Conservation (phyloP, 1,140 invertebrate species). For the Sinella curviseta region DNA sequence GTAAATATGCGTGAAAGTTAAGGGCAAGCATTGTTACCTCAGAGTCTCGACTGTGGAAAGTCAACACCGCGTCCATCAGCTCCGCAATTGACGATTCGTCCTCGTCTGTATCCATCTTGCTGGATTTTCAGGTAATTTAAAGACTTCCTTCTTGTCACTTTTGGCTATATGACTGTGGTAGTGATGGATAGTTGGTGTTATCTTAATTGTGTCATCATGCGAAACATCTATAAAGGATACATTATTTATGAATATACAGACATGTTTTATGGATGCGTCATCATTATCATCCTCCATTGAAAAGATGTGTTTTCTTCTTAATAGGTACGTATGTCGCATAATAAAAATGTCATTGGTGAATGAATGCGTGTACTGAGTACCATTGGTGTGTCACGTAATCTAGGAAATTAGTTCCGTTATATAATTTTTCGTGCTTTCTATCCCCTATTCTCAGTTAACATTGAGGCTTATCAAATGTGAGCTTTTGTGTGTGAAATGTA, state of each 20-base stretch:
- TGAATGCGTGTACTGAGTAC: no score
- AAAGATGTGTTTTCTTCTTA: no score
- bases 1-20: not conserved
- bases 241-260: no score
- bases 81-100: not conserved
- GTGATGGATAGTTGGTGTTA: not conserved
- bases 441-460: no score
- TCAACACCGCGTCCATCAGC: not conserved
- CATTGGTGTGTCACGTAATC: not conserved
- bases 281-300: not conserved
- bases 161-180: not conserved
- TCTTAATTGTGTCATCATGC: not conserved
- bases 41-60: not conserved
- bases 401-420: not conserved
- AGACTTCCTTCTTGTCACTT: not conserved
- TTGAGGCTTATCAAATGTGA: no score
- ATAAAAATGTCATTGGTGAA: not conserved
- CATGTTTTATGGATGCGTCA: no score
- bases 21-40: not conserved
- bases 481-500: no score
- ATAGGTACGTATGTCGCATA: no score
- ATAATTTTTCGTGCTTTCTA: not conserved
- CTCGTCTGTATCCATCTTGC: constrained; percentile 4
- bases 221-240: not conserved
- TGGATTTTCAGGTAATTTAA: not conserved